Evolutionary conservation across 2,113 vertebrate genomes (phyloP).

Genomic region (Galemys pyrenaicus): DNA sequence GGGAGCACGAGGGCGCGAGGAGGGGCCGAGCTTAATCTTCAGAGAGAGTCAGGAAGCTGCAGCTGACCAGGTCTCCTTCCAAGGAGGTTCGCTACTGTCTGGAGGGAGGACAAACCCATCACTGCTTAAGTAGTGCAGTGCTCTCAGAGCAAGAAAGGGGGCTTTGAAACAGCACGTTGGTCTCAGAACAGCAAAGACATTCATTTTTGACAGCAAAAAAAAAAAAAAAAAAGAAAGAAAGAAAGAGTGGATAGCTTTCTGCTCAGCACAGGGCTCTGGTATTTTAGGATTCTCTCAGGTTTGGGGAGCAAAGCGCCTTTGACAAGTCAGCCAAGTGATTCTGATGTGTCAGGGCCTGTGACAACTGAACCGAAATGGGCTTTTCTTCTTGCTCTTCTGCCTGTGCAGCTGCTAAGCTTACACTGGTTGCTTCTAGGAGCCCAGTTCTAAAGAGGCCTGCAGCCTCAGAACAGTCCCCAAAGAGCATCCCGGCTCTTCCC

Average conservation of each 20-base stretch:
- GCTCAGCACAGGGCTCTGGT: not conserved
- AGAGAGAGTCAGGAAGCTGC: constrained; percentile 22
- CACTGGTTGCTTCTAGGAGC: not conserved
- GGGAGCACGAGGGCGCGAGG: too few relatives aligned
- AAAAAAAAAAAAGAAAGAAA: too few relatives aligned
- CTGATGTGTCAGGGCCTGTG: not conserved
- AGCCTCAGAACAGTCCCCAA: not conserved
- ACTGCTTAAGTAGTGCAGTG: not conserved
- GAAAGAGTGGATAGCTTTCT: not conserved
- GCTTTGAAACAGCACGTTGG: not conserved
- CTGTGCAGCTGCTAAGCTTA: not conserved
- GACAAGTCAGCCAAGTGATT: not conserved
- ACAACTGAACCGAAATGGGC: not conserved
- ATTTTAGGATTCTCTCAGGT: not conserved
- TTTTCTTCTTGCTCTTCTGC: not conserved
- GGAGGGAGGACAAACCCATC: not conserved
- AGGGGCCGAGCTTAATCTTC: too few relatives aligned
- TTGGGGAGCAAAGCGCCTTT: not conserved
- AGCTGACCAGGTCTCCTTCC: constrained; percentile 6
- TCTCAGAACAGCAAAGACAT: not conserved
- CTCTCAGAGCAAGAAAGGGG: not conserved
- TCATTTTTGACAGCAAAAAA: too few relatives aligned
- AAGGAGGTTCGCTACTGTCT: not conserved
- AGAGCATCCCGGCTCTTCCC: not conserved
- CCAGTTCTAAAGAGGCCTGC: not conserved